Conservation (phyloP, 2,888 invertebrate genomes). For the Drosophila mimetica region DNA sequence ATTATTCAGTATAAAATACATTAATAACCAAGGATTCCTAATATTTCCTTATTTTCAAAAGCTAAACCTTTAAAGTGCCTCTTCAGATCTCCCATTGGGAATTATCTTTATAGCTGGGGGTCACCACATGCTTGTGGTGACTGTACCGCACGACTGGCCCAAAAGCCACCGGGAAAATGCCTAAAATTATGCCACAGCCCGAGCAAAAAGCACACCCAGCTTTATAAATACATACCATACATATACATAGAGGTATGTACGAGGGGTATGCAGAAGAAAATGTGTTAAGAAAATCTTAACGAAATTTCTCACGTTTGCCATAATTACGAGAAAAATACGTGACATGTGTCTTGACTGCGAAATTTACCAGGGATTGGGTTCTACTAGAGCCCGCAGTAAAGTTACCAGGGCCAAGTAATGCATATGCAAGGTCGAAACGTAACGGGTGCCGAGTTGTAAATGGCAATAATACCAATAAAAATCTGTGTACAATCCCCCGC, state of each 20-base stretch:
- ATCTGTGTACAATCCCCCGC: slow-evolving; percentile 54
- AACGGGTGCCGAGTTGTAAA: slow-evolving; percentile 59
- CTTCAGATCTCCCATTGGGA: background rate
- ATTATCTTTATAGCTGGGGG: background rate
- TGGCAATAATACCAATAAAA: slow-evolving; percentile 70
- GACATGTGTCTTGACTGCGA: slow-evolving; percentile 79
- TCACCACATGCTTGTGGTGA: slow-evolving; percentile 8
- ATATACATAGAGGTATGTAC: background rate
- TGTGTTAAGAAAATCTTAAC: slow-evolving; percentile 78
- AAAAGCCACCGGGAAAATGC: slow-evolving; percentile 57
- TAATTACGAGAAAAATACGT: slow-evolving; percentile 80
- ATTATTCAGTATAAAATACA: no score
- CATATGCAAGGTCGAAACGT: slow-evolving; percentile 22
- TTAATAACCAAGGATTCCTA: no score
- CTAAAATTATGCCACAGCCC: slow-evolving; percentile 65
- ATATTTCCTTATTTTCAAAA: background rate
- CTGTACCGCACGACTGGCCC: slow-evolving; percentile 32
- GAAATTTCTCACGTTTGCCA: slow-evolving; percentile 81
- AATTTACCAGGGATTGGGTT: slow-evolving; percentile 53
- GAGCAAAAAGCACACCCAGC: no score
- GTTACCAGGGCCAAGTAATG: slow-evolving; percentile 49
- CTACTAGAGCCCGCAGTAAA: no score
- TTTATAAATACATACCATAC: background rate
- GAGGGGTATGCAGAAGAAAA: slow-evolving; percentile 33
- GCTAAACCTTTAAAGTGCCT: background rate